Conservation (phyloP, 1,140 invertebrate genomes). For the Eueides isabella region DNA sequence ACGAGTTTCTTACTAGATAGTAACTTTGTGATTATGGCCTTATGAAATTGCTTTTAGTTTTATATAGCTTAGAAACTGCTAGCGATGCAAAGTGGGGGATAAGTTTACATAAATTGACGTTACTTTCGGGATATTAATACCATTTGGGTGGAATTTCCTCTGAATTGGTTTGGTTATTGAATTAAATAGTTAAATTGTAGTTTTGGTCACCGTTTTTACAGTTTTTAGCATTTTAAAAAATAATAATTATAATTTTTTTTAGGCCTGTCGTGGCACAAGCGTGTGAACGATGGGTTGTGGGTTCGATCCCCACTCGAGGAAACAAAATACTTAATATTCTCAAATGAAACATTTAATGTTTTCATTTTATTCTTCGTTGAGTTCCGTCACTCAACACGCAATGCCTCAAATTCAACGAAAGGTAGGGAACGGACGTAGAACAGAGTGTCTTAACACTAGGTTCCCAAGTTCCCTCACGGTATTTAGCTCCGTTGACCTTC, state of each 20-base stretch:
- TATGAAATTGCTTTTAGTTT: conserved; percentile 48
- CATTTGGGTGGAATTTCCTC: conserved; percentile 12
- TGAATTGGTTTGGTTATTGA: conserved; percentile 5
- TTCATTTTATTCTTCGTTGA: too few relatives aligned
- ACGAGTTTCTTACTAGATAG: conserved; percentile 27
- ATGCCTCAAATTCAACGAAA: too few relatives aligned
- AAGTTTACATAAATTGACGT: conserved; percentile 38
- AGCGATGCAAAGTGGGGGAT: conserved; percentile 31
- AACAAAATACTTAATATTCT: too few relatives aligned
- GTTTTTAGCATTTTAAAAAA: background rate
- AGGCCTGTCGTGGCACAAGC: too few relatives aligned
- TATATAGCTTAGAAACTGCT: conserved; percentile 41
- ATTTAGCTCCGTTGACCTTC: background rate
- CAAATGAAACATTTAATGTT: too few relatives aligned
- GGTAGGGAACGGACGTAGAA: too few relatives aligned
- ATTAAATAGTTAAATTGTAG: conserved; percentile 2
- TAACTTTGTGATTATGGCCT: conserved; percentile 45
- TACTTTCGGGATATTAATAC: conserved; percentile 29
- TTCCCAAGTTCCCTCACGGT: too few relatives aligned
- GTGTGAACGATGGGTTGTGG: too few relatives aligned
- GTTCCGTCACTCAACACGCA: too few relatives aligned
- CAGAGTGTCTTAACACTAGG: too few relatives aligned
- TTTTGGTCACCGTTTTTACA: background rate
- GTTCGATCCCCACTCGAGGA: too few relatives aligned
- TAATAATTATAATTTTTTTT: too few relatives aligned